phyloP scores from a whole-genome alignment of 2,888 invertebrate genomes.

The Trichopoda pennipes region DNA sequence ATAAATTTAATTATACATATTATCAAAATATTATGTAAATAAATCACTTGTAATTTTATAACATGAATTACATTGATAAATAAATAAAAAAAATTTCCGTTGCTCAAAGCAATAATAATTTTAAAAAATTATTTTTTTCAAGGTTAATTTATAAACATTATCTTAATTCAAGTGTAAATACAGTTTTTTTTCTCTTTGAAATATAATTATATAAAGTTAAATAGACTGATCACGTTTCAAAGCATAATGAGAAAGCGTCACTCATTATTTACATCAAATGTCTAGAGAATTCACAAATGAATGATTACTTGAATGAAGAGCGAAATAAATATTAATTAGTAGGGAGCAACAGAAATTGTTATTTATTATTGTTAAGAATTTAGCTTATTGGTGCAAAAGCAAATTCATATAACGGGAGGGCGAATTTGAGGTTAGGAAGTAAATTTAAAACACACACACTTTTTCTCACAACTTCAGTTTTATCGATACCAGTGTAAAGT shows the following conservation, averaged over 20 bases:
- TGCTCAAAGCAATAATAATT: background rate
- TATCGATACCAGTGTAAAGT: no score
- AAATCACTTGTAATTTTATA: background rate
- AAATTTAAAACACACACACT: no score
- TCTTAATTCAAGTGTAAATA: slow-evolving; percentile 29
- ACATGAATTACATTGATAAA: background rate
- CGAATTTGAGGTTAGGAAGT: no score
- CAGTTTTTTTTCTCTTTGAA: background rate
- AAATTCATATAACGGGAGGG: no score
- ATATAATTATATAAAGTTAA: background rate
- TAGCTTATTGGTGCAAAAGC: no score
- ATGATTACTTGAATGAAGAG: slow-evolving; percentile 8
- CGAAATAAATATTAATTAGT: background rate
- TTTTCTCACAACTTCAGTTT: no score
- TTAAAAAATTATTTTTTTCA: background rate
- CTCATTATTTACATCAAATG: slow-evolving; percentile 3
- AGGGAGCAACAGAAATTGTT: background rate
- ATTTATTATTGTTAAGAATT: no score
- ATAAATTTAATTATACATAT: no score
- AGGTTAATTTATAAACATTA: slow-evolving; percentile 27
- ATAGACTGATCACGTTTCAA: slow-evolving; percentile 39
- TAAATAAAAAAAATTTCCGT: slow-evolving; percentile 16
- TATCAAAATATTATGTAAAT: no score
- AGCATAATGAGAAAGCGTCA: slow-evolving; percentile 5
- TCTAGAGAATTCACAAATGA: background rate